A percentile compares a stretch with the other conserved stretches of the same genome.
These are phyloP conservation scores for Cygnus atratus DNA, from an alignment of 2,113 vertebrate species.

Conservation along the genomic window DNA sequence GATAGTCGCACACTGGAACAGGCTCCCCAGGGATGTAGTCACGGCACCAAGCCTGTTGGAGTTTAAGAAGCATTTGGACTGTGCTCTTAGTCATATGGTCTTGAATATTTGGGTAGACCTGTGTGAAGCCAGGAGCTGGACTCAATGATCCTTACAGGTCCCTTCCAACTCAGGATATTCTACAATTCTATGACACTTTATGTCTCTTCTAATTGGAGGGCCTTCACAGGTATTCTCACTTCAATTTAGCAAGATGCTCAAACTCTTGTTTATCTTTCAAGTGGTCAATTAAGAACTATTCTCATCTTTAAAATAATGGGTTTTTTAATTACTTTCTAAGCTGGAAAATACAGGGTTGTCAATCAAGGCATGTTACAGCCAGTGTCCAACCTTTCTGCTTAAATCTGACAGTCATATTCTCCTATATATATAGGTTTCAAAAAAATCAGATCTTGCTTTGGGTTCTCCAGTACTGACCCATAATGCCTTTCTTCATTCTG, in stretches of 20 bases:
- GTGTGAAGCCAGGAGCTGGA: too few relatives aligned
- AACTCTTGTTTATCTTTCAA: background rate
- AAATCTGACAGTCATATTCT: background rate
- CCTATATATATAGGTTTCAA: background rate
- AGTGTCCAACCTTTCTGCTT: background rate
- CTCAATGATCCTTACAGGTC: too few relatives aligned
- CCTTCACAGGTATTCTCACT: background rate
- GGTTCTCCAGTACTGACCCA: background rate
- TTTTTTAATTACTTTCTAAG: background rate
- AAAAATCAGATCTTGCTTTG: background rate
- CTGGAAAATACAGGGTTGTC: background rate
- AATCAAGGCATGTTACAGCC: background rate
- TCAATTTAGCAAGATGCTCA: background rate
- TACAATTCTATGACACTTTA: too few relatives aligned
- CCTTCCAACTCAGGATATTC: too few relatives aligned
- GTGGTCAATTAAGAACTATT: background rate
- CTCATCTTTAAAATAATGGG: background rate
- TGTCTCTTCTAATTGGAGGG: background rate
- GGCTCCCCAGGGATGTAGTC: too few relatives aligned
- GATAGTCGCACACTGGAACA: too few relatives aligned
- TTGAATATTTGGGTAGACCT: too few relatives aligned
- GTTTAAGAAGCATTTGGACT: too few relatives aligned
- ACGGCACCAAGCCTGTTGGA: too few relatives aligned
- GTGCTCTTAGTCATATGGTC: too few relatives aligned
- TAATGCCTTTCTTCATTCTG: background rate